These are phyloP conservation scores for Catharus fuscescens DNA, from an alignment of 2,113 vertebrate species.

Conservation along the genomic window DNA sequence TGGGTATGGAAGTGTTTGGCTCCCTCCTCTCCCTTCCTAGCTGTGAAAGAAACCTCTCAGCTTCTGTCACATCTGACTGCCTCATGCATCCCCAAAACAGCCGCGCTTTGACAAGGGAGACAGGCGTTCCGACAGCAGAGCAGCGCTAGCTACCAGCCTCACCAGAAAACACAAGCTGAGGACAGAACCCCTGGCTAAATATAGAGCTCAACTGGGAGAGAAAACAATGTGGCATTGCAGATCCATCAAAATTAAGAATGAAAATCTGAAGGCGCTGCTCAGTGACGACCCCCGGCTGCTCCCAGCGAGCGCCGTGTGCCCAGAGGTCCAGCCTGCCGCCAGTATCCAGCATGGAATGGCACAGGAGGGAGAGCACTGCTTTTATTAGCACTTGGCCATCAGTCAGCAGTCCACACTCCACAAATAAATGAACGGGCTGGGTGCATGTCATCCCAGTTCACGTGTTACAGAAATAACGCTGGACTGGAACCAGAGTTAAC, in stretches of 20 bases:
- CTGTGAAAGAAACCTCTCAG: conserved; percentile 56
- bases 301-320: neutral
- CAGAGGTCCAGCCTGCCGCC: neutral
- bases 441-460: neutral
- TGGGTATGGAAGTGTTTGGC: conserved; percentile 55
- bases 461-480: conserved; percentile 36
- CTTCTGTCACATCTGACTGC: conserved; percentile 65
- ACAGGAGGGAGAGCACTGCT: neutral
- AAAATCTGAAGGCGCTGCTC: neutral
- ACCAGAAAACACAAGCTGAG: neutral
- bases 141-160: neutral
- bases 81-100: conserved; percentile 71
- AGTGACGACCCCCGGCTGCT: neutral
- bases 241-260: conserved; percentile 11
- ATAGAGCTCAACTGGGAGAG: neutral
- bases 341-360: neutral
- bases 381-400: conserved; percentile 14
- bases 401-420: neutral
- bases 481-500: conserved; percentile 37
- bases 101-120: conserved; percentile 35
- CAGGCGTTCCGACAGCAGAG: conserved; percentile 24
- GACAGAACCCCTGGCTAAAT: conserved; percentile 33
- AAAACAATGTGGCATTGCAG: neutral
- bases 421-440: conserved; percentile 44
- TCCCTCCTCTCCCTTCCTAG: conserved; percentile 35